Conservation (phyloP, 2,888 invertebrate genomes). For the Odontocolon sp. region DNA sequence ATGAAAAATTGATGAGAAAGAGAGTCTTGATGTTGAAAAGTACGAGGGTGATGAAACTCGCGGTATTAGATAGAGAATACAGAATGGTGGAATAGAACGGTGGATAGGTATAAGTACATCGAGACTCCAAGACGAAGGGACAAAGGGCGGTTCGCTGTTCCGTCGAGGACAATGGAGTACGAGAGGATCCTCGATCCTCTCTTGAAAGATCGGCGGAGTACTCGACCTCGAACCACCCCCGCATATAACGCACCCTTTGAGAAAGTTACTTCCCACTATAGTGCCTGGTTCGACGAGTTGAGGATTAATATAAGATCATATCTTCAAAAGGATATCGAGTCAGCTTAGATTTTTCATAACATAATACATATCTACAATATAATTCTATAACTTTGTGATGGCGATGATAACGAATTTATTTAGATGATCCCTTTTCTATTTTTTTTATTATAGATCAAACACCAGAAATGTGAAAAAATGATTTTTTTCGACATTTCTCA, state of each 20-base stretch:
- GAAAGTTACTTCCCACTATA: slow-evolving; percentile 3
- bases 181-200: slow-evolving; percentile 40
- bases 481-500: too few species aligned
- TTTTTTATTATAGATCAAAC: too few species aligned
- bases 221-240: slow-evolving; percentile 49
- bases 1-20: too few species aligned
- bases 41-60: not conserved
- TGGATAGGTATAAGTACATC: slow-evolving; percentile 20
- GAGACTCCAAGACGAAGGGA: slow-evolving; percentile 25
- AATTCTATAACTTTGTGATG: too few species aligned
- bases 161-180: slow-evolving; percentile 50
- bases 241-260: slow-evolving; percentile 25
- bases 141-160: slow-evolving; percentile 46
- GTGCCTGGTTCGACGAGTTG: not conserved
- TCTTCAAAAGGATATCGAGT: slow-evolving; percentile 5
- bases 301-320: slow-evolving; percentile 13
- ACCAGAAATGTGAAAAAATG: too few species aligned
- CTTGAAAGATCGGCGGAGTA: slow-evolving; percentile 40
- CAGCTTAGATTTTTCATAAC: not conserved
- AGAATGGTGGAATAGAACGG: not conserved
- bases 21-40: too few species aligned
- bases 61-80: slow-evolving; percentile 5
- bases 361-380: too few species aligned
- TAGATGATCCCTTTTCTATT: too few species aligned
- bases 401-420: too few species aligned